Evolutionary conservation across 2,797 vertebrate genomes (phyloP).

Genomic region (Alcedo atthis): DNA sequence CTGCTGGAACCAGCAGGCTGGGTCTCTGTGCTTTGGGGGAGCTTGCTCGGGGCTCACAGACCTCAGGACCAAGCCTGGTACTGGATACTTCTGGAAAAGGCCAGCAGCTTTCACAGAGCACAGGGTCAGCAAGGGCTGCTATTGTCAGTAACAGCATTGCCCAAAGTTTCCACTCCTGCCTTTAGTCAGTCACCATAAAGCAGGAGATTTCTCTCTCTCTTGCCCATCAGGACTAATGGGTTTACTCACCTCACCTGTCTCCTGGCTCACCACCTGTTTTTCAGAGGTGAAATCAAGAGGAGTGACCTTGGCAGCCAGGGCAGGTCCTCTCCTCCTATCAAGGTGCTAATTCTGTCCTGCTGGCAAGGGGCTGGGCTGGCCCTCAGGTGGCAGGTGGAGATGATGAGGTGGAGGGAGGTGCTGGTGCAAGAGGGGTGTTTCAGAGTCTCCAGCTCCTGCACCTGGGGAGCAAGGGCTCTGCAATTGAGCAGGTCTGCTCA

Average conservation of each 20-base stretch:
- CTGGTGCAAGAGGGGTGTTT: accelerated
- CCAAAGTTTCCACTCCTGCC: not conserved
- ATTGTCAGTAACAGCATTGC: not conserved
- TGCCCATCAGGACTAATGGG: not conserved
- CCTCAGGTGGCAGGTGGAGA: accelerated
- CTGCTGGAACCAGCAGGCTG: accelerated
- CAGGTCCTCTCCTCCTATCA: too few species aligned
- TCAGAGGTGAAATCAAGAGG: not conserved
- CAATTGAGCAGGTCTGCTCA: accelerated
- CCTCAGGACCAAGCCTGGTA: not conserved
- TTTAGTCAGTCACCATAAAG: not conserved
- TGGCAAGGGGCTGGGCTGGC: not conserved
- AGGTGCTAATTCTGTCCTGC: not conserved
- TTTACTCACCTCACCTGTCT: not conserved
- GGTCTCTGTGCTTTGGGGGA: not conserved
- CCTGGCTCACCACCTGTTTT: not conserved
- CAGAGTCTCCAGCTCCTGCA: accelerated
- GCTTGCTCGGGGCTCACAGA: too few species aligned
- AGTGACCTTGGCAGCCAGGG: not conserved
- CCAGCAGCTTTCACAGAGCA: not conserved
- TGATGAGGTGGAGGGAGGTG: not conserved
- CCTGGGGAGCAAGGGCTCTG: accelerated
- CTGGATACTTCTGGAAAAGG: not conserved
- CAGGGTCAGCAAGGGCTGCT: not conserved
- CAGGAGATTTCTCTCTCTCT: not conserved